Evolutionary conservation across 2,888 invertebrate genomes (phyloP), one percentile per base, ranked within the genome.

Genomic region (Teleogryllus oceanicus): DNA sequence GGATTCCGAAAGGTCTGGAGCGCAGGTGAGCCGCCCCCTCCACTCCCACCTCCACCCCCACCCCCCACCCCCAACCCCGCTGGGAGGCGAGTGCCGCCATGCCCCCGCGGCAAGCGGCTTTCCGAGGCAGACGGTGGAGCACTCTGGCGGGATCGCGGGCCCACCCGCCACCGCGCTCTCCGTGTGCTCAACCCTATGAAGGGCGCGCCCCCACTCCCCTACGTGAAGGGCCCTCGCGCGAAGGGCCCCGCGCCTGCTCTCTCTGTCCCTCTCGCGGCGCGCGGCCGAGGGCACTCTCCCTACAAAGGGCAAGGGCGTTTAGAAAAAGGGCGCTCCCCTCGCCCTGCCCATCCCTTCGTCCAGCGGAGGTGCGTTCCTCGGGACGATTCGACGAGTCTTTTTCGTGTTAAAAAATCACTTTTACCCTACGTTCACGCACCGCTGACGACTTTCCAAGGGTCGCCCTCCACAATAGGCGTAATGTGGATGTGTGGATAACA

Each of bases 371-470:
- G 62, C 13, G 62, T 62, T n/a, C 62, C 62, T 13, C 62, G 11
- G 16, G 16, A 62, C 62, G 16, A 62, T 62, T 62, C n/a, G 1
- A 3, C 62, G 16, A 18, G 13, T n/a, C n/a, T 62, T 62, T 62
- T 62, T 62, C n/a, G n/a, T n/a, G 62, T 62, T 62, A 62, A 62
- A 62, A 62, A 62, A 62, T 62, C 62, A 62, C n/a, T 62, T n/a
- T 62, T 62, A 62, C 62, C 62, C 62, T 62, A 13, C 62, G 37
- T n/a, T 62, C 62, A 62, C 62, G 62, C 62, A 18, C n/a, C 62
- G 62, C n/a, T n/a, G 62, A 62, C 62, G 62, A 62, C 11, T 37
- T 37, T 37, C 37, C 37, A 37, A 37, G 37, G 37, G 62, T 3
- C 62, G 62, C n/a, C 62, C n/a, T 62, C 0, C 62, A 62, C 62